Base-by-base conservation (phyloP, 2,797 vertebrate genomes). In the Tiaroga cobitis region DNA sequence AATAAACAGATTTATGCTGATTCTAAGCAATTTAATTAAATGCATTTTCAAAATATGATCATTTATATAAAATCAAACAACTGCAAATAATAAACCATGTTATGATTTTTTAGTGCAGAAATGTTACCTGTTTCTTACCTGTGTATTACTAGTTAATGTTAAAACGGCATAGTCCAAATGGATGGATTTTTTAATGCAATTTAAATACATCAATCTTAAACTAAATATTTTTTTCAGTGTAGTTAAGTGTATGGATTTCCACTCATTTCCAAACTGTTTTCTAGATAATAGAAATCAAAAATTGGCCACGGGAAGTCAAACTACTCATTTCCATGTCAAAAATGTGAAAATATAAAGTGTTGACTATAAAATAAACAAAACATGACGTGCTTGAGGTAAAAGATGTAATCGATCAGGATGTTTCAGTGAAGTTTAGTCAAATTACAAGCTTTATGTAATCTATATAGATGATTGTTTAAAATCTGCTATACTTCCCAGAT, bases 401-500 rank as follows among this genome's bases (percentile, higher is more conserved):
- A 56, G 9, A 43, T 79, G 26, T 32, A 43, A 63, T 43, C 56
- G 41, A 16, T 16, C 8, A 63, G 61, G 37, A 43, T 29, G 56
- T 39, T n/a, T 59, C n/a, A 59, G 19, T n/a, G 37, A 56, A n/a
- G 4, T 18, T 59, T 18, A 77, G 51, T 16, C 32, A 39, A 59
- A 77, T 59, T 59, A n/a, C 32, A 39, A 77, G 21, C 7, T 59
- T 59, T 16, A 37, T 2, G 2, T 76, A 76, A 76, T 59, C 74
- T 39, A 77, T 77, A 77, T 79, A 21, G 16, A 65, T 43, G 76
- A 39, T 21, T 13, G n/a, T 79, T 63, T 79, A 46, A 63, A 79
- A 46, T 63, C 16, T 26, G 56, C 43, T 43, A 41, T 26, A 43
- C 56, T 41, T 79, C 76, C 76, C 76, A 65, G 59, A 24, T 79